phyloP scores from a whole-genome alignment of 92 coral and sea anemone species.

The Metridium senile region DNA sequence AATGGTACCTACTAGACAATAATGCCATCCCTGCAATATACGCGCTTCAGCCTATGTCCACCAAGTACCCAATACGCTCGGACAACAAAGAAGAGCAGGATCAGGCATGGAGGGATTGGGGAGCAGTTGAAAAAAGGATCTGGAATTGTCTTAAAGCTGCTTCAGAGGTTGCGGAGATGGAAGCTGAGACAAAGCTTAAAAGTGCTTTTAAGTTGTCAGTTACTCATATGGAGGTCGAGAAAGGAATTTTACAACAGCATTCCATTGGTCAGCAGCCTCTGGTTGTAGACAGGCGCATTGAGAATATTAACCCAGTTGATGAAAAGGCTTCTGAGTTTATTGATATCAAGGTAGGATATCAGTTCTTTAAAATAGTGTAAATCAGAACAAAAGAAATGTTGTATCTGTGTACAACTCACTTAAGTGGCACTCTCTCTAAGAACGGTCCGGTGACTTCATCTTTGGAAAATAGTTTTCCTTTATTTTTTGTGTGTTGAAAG shows the following conservation, averaged over 20 bases:
- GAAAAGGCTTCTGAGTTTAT: conserved; percentile 38
- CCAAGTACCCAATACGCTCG: conserved; percentile 54
- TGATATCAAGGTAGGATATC: conserved; percentile 39
- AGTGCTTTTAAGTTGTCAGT: conserved; percentile 50
- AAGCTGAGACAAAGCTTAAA: conserved; percentile 43
- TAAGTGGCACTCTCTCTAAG: too few relatives aligned
- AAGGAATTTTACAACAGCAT: conserved; percentile 41
- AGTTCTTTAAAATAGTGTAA: too few relatives aligned
- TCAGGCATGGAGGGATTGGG: conserved; percentile 62
- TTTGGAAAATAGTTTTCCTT: too few relatives aligned
- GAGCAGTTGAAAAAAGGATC: conserved; percentile 43
- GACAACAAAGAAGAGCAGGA: conserved; percentile 40
- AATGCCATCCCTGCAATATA: conserved; percentile 52
- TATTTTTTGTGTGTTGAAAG: too few relatives aligned
- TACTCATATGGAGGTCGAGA: conserved; percentile 69
- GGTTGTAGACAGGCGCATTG: conserved; percentile 61
- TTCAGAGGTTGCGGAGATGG: conserved; percentile 44
- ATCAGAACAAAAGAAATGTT: too few relatives aligned
- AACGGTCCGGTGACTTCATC: too few relatives aligned
- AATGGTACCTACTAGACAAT: conserved; percentile 57
- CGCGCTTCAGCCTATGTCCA: conserved; percentile 55
- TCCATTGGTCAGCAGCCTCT: conserved; percentile 47
- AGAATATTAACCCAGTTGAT: conserved; percentile 35
- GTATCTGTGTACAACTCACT: too few relatives aligned
- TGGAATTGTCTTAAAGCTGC: conserved; percentile 54